A percentile compares a stretch with the other conserved stretches of the same genome.
Evolutionary conservation across 2,797 vertebrate species (phyloP).

Genomic region (Cirrhinus mrigala): DNA sequence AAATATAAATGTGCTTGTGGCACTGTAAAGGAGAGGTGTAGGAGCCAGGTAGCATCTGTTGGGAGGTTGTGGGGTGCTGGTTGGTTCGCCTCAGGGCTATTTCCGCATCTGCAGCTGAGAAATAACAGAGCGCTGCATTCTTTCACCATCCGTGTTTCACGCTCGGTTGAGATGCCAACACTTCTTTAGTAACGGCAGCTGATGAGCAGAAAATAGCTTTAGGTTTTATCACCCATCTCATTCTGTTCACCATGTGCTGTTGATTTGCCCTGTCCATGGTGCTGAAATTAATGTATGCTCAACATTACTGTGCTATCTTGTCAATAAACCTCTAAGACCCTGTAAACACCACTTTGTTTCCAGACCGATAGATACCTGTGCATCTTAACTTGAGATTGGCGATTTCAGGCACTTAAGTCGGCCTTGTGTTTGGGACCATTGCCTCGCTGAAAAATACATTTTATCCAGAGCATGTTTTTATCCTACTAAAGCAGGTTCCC

Average conservation of each 20-base stretch:
- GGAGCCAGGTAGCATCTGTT: constrained; percentile 5
- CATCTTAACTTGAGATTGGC: neutral
- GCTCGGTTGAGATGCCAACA: constrained; percentile 2
- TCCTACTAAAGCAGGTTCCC: neutral
- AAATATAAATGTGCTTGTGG: neutral
- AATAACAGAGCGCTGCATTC: neutral
- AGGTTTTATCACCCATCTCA: neutral
- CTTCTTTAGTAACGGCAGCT: neutral
- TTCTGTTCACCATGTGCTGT: neutral
- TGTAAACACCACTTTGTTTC: neutral
- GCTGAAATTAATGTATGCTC: constrained; percentile 1
- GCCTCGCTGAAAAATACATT: neutral
- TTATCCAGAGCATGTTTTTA: neutral
- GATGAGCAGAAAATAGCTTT: neutral
- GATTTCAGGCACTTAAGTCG: neutral
- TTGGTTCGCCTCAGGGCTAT: neutral
- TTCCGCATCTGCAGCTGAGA: constrained; percentile 9
- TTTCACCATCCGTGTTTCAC: constrained; percentile 14
- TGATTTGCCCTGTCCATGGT: constrained; percentile 3
- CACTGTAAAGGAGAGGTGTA: neutral
- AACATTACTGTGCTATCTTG: neutral
- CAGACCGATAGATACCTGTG: neutral
- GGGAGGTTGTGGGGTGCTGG: neutral
- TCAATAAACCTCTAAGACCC: neutral
- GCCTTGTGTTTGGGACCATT: neutral